phyloP scores from a whole-genome alignment of 2,888 invertebrate genomes.

The Acholoe squamosa region DNA sequence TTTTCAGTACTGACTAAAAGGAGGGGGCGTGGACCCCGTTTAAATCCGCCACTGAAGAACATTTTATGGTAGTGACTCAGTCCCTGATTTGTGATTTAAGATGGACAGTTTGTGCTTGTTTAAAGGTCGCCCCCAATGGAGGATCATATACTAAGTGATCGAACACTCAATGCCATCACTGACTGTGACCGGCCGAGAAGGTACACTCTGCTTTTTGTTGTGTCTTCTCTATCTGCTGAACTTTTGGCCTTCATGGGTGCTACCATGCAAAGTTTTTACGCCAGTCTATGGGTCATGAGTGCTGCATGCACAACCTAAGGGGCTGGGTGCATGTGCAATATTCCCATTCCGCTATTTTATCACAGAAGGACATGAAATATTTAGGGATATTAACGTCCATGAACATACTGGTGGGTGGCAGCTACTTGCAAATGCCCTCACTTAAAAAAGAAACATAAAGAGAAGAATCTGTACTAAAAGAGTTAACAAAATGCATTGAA shows the following conservation, averaged over 20 bases:
- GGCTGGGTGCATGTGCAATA: slow-evolving; percentile 2
- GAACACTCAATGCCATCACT: slow-evolving; percentile 6
- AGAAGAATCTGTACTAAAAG: too few relatives aligned
- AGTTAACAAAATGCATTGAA: too few relatives aligned
- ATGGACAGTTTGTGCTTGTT: slow-evolving; percentile 52
- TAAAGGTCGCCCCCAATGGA: slow-evolving; percentile 58
- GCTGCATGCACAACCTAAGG: background rate
- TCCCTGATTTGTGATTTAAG: background rate
- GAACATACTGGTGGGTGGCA: too few relatives aligned
- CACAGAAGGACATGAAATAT: background rate
- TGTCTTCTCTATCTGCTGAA: background rate
- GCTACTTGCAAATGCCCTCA: too few relatives aligned
- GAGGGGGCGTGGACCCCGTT: too few relatives aligned
- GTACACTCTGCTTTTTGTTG: background rate
- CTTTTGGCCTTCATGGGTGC: background rate
- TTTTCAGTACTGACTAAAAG: too few relatives aligned
- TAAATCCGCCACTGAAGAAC: too few relatives aligned
- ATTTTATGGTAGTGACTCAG: background rate
- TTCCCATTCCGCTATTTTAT: background rate
- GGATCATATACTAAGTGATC: slow-evolving; percentile 51
- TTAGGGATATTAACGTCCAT: too few relatives aligned
- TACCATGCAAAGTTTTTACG: background rate
- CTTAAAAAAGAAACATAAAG: too few relatives aligned
- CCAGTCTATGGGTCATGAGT: background rate
- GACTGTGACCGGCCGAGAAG: slow-evolving; percentile 40